phyloP scores from a whole-genome alignment of 2,797 vertebrate genomes.

The Sarcoramphus papa region DNA sequence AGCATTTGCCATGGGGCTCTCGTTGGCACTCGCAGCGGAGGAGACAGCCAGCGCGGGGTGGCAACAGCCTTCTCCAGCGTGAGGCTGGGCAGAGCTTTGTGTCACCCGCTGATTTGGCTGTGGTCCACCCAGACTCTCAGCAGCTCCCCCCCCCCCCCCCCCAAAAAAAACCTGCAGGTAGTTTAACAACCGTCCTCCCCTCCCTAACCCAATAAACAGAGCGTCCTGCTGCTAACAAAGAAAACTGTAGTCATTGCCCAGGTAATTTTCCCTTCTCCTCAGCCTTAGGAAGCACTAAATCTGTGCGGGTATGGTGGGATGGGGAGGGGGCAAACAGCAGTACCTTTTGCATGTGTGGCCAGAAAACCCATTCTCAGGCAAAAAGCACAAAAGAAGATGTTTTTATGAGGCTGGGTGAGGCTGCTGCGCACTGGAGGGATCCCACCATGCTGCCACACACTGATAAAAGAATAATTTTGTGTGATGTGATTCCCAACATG shows the following conservation, averaged over 20 bases:
- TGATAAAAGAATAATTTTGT: not conserved
- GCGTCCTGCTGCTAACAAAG: not conserved
- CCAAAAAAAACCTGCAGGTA: not conserved
- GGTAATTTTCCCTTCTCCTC: not conserved
- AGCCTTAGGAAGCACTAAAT: not conserved
- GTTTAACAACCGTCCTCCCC: not conserved
- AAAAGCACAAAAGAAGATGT: not conserved
- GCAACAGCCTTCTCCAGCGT: not conserved
- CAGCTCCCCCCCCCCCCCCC: not conserved
- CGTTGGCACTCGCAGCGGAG: not conserved
- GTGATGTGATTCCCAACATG: not conserved
- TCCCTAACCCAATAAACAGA: not conserved
- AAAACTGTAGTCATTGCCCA: not conserved
- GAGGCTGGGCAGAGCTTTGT: not conserved
- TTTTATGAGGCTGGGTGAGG: not conserved
- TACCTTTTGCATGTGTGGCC: not conserved
- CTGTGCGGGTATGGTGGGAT: fast-evolving
- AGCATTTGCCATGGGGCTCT: not conserved
- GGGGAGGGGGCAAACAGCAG: not conserved
- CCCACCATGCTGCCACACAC: not conserved
- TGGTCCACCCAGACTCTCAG: not conserved
- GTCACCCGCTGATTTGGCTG: not conserved
- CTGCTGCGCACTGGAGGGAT: not conserved
- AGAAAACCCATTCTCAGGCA: not conserved
- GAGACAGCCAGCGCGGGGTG: not conserved